Evolutionary conservation across 2,797 vertebrate species (phyloP), one percentile per base, ranked within the genome.

Genomic region (Gymnocypris eckloni): DNA sequence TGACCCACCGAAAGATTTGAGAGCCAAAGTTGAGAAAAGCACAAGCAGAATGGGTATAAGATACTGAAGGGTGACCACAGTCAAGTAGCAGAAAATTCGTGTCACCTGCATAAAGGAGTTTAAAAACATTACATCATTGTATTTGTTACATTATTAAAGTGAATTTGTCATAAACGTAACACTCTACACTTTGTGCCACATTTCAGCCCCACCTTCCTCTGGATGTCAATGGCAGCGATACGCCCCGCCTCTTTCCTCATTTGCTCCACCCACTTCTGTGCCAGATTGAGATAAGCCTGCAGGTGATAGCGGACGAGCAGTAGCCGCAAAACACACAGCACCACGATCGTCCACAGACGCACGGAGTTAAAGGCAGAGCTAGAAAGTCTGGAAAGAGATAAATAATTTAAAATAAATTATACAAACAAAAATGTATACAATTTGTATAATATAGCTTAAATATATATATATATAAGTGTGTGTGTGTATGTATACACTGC

Each of bases 271-370:
- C 97, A 99, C 89, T 96, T 95, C 90, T 95, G 95, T 1, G 98
- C 95, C 87, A 99, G 94, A 87, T 96, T 96, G 87, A 99, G 96
- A 92, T 99, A 99, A 0, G 98, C 98, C 93, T 99, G 98, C 88
- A 99, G 93, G 93, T 99, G 98, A 71, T 92, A 94, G 5, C 97
- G 96, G 2, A 95, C 96, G 86, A 98, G 85, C 0, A 90, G 93
- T 64, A 99, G 89, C 15, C 97, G 95, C 87, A 99, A 90, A 39
- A 92, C 87, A 56, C 97, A 98, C 80, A 97, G 90, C 0, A 7
- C 91, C 61, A 98, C 93, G 2, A 99, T 82, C 66, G 93, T 91
- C 97, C 98, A 98, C 83, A 99, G 95, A 4, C 98, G 97, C 18
- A 93, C 20, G 0, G 96, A 96, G 92, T 98, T 96, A 56, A 96